Base-by-base conservation (phyloP, 2,797 vertebrate species). In the Danionella dracula region DNA sequence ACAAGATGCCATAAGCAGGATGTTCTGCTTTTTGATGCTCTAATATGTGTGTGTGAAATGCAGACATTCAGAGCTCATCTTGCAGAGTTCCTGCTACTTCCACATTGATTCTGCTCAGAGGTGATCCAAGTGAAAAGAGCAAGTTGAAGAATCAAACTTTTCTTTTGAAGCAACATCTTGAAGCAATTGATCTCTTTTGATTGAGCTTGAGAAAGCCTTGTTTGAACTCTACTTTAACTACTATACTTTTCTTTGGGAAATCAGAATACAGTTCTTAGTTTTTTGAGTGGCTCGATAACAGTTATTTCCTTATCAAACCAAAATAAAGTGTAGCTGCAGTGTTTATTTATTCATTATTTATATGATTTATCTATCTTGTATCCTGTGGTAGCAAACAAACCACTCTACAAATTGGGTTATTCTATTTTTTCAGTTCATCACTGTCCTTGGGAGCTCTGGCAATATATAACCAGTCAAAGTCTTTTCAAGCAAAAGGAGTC, bases 361-460 rank as follows among this genome's bases (percentile, higher is more conserved):
- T 21, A 49, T 66, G 64, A 66, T 66, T 66, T 37, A 35, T 55
- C 59, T 50, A 46, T 61, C 55, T 51, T 66, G 68, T 51, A 44
- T 57, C 65, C 71, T 57, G 56, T 66, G 49, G 62, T 38, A 42
- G 60, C 62, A 48, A 63, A 64, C 70, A 70, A 53, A 42, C 58
- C 37, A 45, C 40, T 27, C 70, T 68, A 69, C 64, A 72, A 53
- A 78, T 80, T 82, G 75, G 81, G 76, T 72, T 65, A 62, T 70
- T 58, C 68, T 62, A 50, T 40, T 53, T 58, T 57, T 57, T 57
- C 55, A 62, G 60, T 70, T 29, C 73, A 60, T 70, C 38, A 68
- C 68, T 56, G 57, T 81, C 64, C 81, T 82, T 82, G 86, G 71
- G 82, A 76, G 81, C 70, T 77, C 68, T 67, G 50, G 53, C 71